A percentile compares a stretch with the other conserved stretches of the same genome.
Conservation (phyloP, 2,113 vertebrate genomes). For the Lagenorhynchus albirostris region DNA sequence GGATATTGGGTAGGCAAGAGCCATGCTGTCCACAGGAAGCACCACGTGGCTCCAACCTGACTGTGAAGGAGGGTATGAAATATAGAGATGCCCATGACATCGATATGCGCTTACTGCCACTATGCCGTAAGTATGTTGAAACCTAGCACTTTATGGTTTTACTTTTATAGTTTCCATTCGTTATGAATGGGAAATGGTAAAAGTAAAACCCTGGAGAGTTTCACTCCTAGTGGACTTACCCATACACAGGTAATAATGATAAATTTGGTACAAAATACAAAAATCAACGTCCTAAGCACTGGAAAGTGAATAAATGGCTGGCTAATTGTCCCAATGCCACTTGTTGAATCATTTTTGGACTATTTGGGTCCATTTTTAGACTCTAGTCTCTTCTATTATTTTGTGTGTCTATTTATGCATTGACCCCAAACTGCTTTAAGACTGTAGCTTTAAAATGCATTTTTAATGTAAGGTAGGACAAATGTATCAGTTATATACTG, state of each 20-base stretch:
- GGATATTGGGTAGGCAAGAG: neutral
- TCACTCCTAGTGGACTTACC: neutral
- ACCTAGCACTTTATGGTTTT: neutral
- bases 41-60: fast-evolving
- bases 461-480: neutral
- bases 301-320: neutral
- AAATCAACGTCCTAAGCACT: neutral
- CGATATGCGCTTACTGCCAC: neutral
- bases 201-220: neutral
- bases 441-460: neutral
- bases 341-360: neutral
- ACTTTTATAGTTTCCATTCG: neutral
- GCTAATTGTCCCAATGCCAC: neutral
- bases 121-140: neutral
- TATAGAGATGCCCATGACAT: fast-evolving
- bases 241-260: neutral
- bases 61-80: neutral
- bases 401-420: neutral
- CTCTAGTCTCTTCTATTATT: neutral
- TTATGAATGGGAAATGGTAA: neutral
- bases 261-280: neutral
- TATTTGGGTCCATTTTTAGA: neutral
- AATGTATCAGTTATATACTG: neutral
- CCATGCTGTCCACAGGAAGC: neutral
- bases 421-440: neutral